Conservation (phyloP, 1,140 invertebrate species). For the Limonius californicus region DNA sequence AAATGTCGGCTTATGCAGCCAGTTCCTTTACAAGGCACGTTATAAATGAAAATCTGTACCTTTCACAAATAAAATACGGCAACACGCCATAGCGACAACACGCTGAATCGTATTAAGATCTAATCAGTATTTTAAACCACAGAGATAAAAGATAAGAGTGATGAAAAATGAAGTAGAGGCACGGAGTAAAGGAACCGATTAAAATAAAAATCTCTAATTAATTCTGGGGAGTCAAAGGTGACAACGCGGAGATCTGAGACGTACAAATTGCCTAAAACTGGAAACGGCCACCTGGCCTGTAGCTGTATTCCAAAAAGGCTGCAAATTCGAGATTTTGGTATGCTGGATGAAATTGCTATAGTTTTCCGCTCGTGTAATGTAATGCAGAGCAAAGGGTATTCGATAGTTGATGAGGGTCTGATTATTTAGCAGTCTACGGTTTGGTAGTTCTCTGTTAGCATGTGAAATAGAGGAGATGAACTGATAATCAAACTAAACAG, state of each 20-base stretch:
- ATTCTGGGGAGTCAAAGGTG: no score
- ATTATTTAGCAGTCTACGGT: background rate
- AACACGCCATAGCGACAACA: background rate
- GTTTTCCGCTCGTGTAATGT: no score
- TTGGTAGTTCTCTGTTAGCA: background rate
- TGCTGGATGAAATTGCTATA: no score
- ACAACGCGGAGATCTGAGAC: no score
- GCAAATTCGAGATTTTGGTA: no score
- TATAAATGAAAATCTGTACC: constrained; percentile 14
- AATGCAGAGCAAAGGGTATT: no score
- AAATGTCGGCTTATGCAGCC: background rate
- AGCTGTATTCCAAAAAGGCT: no score
- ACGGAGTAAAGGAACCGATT: no score
- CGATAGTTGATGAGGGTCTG: no score
- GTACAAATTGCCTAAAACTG: no score
- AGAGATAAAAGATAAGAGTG: constrained; percentile 5
- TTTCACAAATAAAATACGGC: constrained; percentile 13
- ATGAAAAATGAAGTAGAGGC: background rate
- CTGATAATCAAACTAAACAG: constrained; percentile 18
- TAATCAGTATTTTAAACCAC: constrained; percentile 6
- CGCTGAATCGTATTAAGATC: constrained; percentile 12
- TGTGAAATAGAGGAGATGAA: constrained; percentile 14
- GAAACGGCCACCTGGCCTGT: no score
- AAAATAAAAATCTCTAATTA: no score
- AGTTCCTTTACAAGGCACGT: background rate